phyloP scores from a whole-genome alignment of 30 jellyfish, hydroid and myxozoan genomes.

The Aurelia aurita region DNA sequence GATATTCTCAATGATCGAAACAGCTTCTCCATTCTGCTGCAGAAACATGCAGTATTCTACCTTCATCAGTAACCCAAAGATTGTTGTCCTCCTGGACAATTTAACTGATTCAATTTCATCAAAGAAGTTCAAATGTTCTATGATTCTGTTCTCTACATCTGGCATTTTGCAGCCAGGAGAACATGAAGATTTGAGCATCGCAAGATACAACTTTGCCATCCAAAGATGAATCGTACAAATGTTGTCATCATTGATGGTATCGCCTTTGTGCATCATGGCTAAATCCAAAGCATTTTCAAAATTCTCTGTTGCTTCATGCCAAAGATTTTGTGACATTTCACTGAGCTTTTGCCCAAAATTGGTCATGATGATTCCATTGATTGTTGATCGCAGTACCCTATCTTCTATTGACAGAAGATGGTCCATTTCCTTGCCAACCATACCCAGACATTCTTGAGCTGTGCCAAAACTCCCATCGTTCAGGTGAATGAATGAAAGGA shows the following conservation, averaged over 20 bases:
- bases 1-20: conserved; percentile 33
- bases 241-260: conserved; percentile 24
- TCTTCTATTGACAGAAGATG: conserved; percentile 67
- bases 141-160: conserved; percentile 33
- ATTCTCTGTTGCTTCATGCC: conserved; percentile 76
- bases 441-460: conserved; percentile 84
- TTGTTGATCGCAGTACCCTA: conserved; percentile 25
- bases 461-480: conserved; percentile 90
- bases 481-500: conserved; percentile 70
- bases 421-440: conserved; percentile 52
- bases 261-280: not conserved
- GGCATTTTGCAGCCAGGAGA: conserved; percentile 68
- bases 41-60: conserved; percentile 44
- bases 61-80: conserved; percentile 45
- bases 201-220: conserved; percentile 58
- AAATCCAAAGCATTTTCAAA: conserved; percentile 49
- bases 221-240: conserved; percentile 38
- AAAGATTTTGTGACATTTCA: conserved; percentile 58
- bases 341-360: conserved; percentile 77
- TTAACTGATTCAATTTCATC: conserved; percentile 55
- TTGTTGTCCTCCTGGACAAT: conserved; percentile 44
- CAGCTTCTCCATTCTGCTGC: conserved; percentile 22
- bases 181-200: conserved; percentile 41
- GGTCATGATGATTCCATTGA: conserved; percentile 79
- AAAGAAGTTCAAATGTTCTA: conserved; percentile 37